Evolutionary conservation across 2,113 vertebrate genomes (phyloP).

Genomic region (Psammodynastes pulverulentus): DNA sequence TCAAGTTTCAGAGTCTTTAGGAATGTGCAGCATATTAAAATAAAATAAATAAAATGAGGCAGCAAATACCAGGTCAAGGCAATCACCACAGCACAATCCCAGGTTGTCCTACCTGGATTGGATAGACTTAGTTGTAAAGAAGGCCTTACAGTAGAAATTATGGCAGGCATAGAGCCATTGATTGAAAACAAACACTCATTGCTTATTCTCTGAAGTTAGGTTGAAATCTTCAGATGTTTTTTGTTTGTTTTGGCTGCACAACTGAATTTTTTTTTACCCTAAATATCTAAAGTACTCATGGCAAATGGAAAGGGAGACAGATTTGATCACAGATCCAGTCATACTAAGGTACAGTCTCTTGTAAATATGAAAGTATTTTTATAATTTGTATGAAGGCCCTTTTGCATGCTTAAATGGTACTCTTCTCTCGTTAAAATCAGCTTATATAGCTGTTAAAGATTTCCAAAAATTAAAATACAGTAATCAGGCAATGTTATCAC

Average conservation of each 20-base stretch:
- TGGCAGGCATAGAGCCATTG: background rate
- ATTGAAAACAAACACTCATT: background rate
- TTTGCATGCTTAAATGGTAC: background rate
- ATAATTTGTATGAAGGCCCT: background rate
- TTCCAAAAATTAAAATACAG: background rate
- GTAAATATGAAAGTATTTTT: background rate
- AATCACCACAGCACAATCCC: background rate
- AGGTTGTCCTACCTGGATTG: background rate
- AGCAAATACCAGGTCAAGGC: background rate
- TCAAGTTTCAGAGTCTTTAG: background rate
- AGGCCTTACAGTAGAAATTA: background rate
- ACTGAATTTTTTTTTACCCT: background rate
- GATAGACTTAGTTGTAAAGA: background rate
- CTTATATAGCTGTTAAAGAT: constrained; percentile 16
- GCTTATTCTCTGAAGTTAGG: background rate
- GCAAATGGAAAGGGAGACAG: background rate
- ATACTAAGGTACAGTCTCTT: background rate
- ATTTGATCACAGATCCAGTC: background rate
- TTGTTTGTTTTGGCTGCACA: background rate
- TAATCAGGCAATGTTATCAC: background rate
- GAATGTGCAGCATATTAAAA: background rate
- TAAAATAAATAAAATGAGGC: background rate
- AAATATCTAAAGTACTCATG: background rate
- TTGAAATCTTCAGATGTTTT: background rate
- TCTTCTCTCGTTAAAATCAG: background rate